Evolutionary conservation across 2,113 vertebrate species (phyloP).

Genomic region (Origma solitaria): DNA sequence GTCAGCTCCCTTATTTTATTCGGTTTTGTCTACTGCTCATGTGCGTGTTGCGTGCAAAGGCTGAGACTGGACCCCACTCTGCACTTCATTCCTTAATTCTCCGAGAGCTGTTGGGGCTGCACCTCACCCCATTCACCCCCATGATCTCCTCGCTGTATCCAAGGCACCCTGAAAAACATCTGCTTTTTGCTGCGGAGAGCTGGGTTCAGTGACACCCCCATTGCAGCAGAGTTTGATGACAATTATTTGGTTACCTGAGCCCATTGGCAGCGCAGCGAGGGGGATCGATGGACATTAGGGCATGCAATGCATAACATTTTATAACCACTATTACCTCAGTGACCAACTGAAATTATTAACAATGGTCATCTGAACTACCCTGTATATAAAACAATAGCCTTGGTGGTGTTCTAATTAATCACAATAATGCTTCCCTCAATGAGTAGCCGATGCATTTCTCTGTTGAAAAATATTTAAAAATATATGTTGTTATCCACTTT

Average conservation of each 20-base stretch:
- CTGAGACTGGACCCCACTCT: not conserved
- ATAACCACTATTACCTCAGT: not conserved
- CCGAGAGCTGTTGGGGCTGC: not conserved
- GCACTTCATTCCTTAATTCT: not conserved
- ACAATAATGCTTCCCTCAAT: not conserved
- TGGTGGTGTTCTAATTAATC: not conserved
- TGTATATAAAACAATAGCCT: not conserved
- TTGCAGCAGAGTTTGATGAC: not conserved
- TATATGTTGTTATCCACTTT: not conserved
- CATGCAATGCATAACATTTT: not conserved
- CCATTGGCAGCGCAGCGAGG: not conserved
- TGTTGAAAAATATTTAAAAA: not conserved
- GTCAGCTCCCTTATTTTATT: not conserved
- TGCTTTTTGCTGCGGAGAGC: not conserved
- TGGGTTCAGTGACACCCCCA: not conserved
- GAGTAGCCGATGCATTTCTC: not conserved
- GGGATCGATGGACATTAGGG: not conserved
- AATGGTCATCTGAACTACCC: not conserved
- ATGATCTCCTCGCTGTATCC: not conserved
- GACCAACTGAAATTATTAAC: not conserved
- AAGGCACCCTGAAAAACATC: not conserved
- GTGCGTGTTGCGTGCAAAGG: fast-evolving
- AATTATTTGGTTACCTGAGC: not conserved
- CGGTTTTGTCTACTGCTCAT: not conserved
- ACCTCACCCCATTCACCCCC: not conserved